Conservation (phyloP, 2,888 invertebrate species). For the Harmothoe impar region DNA sequence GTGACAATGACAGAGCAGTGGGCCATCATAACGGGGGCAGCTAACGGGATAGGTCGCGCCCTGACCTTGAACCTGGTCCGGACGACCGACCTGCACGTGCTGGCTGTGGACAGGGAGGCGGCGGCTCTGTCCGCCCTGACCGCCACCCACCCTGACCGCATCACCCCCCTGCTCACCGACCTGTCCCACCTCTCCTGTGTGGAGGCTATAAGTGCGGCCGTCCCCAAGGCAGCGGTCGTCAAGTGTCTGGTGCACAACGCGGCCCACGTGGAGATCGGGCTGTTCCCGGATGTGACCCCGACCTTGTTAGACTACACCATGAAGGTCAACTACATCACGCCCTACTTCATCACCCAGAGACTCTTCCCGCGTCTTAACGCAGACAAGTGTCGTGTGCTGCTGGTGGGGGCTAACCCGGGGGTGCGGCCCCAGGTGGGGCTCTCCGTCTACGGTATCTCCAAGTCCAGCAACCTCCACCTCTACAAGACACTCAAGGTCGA, state of each 20-base stretch:
- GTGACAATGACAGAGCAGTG: background rate
- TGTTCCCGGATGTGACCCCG: background rate
- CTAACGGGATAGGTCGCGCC: background rate
- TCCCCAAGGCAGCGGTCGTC: background rate
- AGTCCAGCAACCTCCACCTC: background rate
- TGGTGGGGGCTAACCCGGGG: background rate
- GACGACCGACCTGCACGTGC: background rate
- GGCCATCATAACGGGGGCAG: background rate
- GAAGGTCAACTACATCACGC: background rate
- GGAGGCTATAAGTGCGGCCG: background rate
- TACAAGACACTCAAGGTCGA: background rate
- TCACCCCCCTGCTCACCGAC: background rate
- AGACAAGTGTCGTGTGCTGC: background rate
- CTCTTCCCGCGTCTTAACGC: background rate
- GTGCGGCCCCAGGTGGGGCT: background rate
- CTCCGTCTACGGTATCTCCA: background rate
- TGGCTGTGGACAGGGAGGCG: background rate
- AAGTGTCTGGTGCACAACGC: background rate
- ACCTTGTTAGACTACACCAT: background rate
- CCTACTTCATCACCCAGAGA: background rate
- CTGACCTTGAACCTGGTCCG: background rate
- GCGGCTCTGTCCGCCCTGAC: background rate
- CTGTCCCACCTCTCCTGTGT: background rate
- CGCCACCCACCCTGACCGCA: background rate
- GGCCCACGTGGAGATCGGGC: background rate